Conservation (phyloP, 2,113 vertebrate species). For the Gorsachius goisagi region DNA sequence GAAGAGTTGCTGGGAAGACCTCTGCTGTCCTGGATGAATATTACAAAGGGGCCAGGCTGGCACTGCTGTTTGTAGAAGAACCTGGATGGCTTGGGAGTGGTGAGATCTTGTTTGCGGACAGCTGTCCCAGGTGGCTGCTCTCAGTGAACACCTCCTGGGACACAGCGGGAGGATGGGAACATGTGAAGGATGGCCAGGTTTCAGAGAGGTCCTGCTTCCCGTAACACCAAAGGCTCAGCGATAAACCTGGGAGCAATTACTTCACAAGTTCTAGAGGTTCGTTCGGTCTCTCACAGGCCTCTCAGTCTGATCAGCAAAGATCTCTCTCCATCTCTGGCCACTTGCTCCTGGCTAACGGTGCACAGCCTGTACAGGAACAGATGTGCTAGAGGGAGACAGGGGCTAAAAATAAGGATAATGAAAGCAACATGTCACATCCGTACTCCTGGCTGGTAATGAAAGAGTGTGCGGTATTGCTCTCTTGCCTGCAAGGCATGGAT, state of each 20-base stretch:
- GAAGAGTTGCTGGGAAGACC: not conserved
- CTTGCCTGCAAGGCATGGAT: not conserved
- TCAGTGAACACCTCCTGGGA: not conserved
- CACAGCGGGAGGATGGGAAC: not conserved
- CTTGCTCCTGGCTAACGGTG: not conserved
- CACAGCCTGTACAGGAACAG: not conserved
- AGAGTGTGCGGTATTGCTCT: not conserved
- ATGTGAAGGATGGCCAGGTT: not conserved
- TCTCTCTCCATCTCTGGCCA: not conserved
- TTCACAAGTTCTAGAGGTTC: not conserved
- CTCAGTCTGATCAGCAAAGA: not conserved
- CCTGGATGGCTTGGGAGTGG: not conserved
- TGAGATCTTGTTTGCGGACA: not conserved
- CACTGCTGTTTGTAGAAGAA: not conserved
- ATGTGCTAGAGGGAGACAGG: slow-evolving; percentile 13
- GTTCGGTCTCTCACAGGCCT: not conserved
- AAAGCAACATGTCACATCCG: not conserved
- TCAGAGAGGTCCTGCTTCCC: not conserved
- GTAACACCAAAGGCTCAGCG: not conserved
- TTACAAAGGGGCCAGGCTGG: no score
- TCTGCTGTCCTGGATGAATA: not conserved
- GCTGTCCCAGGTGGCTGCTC: not conserved
- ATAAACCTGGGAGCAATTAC: not conserved
- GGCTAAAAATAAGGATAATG: slow-evolving; percentile 25
- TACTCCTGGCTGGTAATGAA: not conserved